Base-by-base conservation (phyloP, 2,888 invertebrate genomes). In the Cyrtodaria siliqua region DNA sequence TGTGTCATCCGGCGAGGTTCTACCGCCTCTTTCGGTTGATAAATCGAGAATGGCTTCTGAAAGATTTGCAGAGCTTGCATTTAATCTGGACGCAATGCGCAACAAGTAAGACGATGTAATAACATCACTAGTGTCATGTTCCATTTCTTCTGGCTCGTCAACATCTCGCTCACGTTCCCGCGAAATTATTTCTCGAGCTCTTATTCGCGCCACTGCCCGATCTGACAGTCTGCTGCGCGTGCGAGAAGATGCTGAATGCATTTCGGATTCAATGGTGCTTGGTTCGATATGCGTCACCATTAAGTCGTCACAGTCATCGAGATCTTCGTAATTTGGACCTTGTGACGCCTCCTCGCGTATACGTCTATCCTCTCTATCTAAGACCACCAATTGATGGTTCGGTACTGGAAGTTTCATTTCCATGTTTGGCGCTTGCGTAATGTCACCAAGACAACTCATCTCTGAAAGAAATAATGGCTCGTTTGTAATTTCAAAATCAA, bases 381-480 rank as follows among this genome's bases (percentile, higher is more conserved):
- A 71, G 1, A 86, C 61, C 1, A 85, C 74, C 23, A 90, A 76
- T 70, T 88, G 87, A 42, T 88, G 88, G 2, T 85, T 83, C 0
- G 86, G 86, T 16, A 89, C 81, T 0, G 89, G 87, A 18, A 85
- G 82, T 49, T 86, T 88, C 27, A 90, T 75, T 2, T 68, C 69
- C 6, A 83, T 67, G 52, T 90, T 88, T 14, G 79, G 76, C 16
- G 81, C 78, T 16, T 83, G 71, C 6, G 79, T 74, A 1, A 90
- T 85, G 24, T 89, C 89, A n/a, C 90, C 90, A 14, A 90, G 77
- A 14, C 87, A 85, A 57, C 89, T 89, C 86, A 90, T 84, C 55
- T 89, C 88, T 2, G 88, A 82, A 26, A 89, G 70, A 78, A 89
- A 90, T 27, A 79, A 73, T 24, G 86, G 86, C 42, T 90, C 90